Evolutionary conservation across 2,888 invertebrate species (phyloP), one percentile per base, ranked within the genome.

Genomic region (Oasisia sp.): DNA sequence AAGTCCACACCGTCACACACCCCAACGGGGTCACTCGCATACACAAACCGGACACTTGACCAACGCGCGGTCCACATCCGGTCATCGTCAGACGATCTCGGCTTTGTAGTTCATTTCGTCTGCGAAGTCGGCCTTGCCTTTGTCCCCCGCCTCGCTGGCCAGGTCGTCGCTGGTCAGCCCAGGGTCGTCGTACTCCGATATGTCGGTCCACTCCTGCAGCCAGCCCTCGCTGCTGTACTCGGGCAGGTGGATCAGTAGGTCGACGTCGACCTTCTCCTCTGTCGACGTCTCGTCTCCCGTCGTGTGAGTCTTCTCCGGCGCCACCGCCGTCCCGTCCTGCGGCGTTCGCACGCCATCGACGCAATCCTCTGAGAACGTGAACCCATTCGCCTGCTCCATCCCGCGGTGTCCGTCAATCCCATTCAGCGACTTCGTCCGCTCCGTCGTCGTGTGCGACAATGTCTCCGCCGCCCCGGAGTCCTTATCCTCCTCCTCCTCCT

Each of bases 171-270:
- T 74, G 74, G n/a, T 74, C 74, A 74, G 74, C 27, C 74, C 74
- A 2, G 91, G 89, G 45, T 92, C 91, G 7, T 92, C 92, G 58
- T 74, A 91, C n/a, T 74, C 89, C 11, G 91, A 93, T 27, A 93
- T 89, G 74, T 93, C 93, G 32, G 93, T 93, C 93, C 93, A 93
- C 89, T 93, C 93, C 89, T 93, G 92, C 92, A 93, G 74, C 93
- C 93, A 93, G 5, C 74, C 89, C 3, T 93, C 93, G 45, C 91
- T 92, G 56, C 91, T 45, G 19, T 91, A 32, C 45, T 90, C 91
- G 19, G 93, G 93, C 58, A 93, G 90, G 38, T 89, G 91, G 14
- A 93, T 93, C n/a, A 93, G 89, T 32, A 93, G 38, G 44, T 93
- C 93, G 11, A 93, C 93, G 12, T 93, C 91, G 89, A 32, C 7